Conservation (phyloP, 2,113 vertebrate genomes). For the Grammomys dolichurus region DNA sequence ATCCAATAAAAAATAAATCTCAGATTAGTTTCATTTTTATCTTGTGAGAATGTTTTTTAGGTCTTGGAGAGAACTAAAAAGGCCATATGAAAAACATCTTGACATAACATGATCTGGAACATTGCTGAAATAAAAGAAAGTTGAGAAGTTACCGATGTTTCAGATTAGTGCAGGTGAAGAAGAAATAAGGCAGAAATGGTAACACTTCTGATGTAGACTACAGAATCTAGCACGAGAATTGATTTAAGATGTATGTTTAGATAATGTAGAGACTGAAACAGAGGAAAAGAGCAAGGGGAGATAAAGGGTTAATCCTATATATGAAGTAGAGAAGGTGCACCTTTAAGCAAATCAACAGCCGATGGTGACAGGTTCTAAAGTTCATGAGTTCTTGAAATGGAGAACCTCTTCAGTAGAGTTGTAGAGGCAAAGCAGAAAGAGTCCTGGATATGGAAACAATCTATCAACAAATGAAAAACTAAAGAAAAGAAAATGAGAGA, state of each 20-base stretch:
- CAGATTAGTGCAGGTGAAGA: not conserved
- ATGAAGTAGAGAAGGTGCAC: not conserved
- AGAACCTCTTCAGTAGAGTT: not conserved
- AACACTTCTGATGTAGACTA: not conserved
- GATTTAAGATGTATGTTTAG: not conserved
- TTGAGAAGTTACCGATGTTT: not conserved
- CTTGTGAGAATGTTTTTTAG: not conserved
- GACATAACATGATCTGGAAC: not conserved
- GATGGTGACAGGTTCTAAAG: not conserved
- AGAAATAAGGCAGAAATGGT: slow-evolving; percentile 4
- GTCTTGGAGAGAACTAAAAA: not conserved
- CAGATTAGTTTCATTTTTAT: slow-evolving; percentile 23
- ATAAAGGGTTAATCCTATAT: not conserved
- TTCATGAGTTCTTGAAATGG: not conserved
- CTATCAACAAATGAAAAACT: not conserved
- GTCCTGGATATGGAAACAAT: not conserved
- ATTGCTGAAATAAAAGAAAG: not conserved
- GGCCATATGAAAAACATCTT: not conserved
- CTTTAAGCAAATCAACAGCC: not conserved
- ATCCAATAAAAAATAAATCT: not conserved
- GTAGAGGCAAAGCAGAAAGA: not conserved
- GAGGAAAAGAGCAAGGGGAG: not conserved
- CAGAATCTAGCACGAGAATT: not conserved
- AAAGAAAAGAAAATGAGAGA: not conserved
- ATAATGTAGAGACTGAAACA: not conserved